Conservation (phyloP, 1,140 invertebrate genomes). For the Heliconius hewitsoni region DNA sequence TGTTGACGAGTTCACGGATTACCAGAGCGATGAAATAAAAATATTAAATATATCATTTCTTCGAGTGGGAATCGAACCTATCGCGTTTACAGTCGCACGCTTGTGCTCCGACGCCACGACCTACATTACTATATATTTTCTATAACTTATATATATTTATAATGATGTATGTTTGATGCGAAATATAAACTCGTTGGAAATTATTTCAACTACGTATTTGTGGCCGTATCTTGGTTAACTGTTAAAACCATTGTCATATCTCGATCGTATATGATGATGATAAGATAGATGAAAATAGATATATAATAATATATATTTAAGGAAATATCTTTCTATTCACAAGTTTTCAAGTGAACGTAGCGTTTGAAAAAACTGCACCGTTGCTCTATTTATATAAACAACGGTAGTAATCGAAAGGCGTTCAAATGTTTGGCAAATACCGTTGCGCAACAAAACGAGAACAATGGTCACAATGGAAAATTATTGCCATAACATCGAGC, state of each 20-base stretch:
- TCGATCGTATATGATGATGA: background rate
- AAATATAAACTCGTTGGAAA: background rate
- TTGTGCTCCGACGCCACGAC: too few species aligned
- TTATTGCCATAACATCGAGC: conserved; percentile 70
- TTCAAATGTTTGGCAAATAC: conserved; percentile 70
- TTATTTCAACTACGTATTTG: background rate
- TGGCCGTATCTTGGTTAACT: too few species aligned
- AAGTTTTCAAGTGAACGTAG: background rate
- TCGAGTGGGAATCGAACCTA: too few species aligned
- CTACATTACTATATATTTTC: background rate
- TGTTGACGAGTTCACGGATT: too few species aligned
- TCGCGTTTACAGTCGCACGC: too few species aligned
- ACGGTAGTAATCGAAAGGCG: conserved; percentile 59
- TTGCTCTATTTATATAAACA: conserved; percentile 57
- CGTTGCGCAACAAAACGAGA: conserved; percentile 65
- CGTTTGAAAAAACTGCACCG: background rate
- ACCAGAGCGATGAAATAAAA: too few species aligned
- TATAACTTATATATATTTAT: background rate
- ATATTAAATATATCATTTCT: too few species aligned
- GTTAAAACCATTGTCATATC: background rate
- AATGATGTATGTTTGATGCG: background rate
- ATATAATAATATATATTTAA: background rate
- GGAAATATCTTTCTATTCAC: background rate
- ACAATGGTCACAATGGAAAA: conserved; percentile 62
- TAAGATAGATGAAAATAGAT: background rate